Percentiles rank a stretch among this genome's conserved stretches.
phyloP scores from a whole-genome alignment of 2,113 vertebrate species.

The Ceyx margarethae region DNA sequence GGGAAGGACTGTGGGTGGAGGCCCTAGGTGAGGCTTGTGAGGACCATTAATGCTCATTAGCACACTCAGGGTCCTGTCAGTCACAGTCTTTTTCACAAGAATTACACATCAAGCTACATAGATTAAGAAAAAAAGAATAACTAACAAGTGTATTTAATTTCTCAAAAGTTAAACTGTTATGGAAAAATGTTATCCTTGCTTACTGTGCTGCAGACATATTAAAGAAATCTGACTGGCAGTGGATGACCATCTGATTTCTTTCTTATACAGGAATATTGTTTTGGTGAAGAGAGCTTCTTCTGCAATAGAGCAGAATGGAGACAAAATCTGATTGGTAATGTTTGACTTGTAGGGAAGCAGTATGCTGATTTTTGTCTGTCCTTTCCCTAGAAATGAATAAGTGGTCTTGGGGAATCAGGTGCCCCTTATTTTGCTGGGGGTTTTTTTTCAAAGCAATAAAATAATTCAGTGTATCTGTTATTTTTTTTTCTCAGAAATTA shows the following conservation, averaged over 20 bases:
- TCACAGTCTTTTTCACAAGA: not conserved
- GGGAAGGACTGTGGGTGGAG: not conserved
- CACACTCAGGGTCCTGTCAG: not conserved
- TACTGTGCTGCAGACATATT: not conserved
- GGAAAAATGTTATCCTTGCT: not conserved
- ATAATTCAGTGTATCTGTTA: not conserved
- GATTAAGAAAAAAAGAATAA: not conserved
- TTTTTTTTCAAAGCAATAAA: constrained; percentile 9
- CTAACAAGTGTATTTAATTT: not conserved
- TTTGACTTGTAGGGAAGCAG: constrained; percentile 49
- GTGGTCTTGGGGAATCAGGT: not conserved
- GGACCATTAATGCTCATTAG: not conserved
- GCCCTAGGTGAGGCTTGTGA: not conserved
- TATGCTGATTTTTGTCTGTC: constrained; percentile 57
- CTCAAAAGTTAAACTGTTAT: not conserved
- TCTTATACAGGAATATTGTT: not conserved
- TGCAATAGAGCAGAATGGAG: not conserved
- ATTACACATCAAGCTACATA: not conserved
- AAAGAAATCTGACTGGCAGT: not conserved
- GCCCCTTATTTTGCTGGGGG: not conserved
- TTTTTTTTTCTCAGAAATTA: not conserved
- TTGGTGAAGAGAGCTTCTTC: not conserved
- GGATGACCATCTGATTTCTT: not conserved
- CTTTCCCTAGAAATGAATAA: constrained; percentile 24
- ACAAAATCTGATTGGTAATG: constrained; percentile 19